A percentile compares a stretch with the other conserved stretches of the same genome.
Conservation (phyloP, 2,113 vertebrate genomes). For the Peromyscus californicus region DNA sequence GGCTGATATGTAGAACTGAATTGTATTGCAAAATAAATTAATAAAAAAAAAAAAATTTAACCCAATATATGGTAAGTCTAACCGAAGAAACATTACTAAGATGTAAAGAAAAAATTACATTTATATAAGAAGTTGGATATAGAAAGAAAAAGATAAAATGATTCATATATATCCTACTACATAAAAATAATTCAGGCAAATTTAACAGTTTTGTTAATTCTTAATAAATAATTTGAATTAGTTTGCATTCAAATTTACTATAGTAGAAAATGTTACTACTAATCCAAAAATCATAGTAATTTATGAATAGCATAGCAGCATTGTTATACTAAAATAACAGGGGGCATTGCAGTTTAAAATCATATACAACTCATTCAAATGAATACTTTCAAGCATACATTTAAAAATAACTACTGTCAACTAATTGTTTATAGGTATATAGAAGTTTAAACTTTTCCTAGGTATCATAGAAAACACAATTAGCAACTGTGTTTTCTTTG, state of each 20-base stretch:
- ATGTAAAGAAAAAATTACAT: not conserved
- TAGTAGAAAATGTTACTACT: not conserved
- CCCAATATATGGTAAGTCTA: not conserved
- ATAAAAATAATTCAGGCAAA: not conserved
- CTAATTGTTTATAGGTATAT: not conserved
- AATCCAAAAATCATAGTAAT: not conserved
- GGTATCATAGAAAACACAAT: not conserved
- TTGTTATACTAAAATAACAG: not conserved
- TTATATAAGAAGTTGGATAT: not conserved
- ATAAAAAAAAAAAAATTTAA: too few relatives aligned
- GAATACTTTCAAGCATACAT: not conserved
- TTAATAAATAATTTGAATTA: not conserved
- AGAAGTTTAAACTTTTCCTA: not conserved
- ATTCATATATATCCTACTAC: not conserved
- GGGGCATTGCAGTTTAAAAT: not conserved
- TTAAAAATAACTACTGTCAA: not conserved
- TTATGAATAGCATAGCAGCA: not conserved
- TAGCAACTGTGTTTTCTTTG: not conserved
- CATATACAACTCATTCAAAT: not conserved
- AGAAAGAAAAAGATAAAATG: not conserved
- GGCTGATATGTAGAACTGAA: too few relatives aligned
- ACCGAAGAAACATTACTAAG: constrained; percentile 11
- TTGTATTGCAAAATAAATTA: too few relatives aligned
- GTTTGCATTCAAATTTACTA: not conserved
- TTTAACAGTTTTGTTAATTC: not conserved